phyloP scores from a whole-genome alignment of 2,113 vertebrate genomes.

The Malurus melanocephalus region DNA sequence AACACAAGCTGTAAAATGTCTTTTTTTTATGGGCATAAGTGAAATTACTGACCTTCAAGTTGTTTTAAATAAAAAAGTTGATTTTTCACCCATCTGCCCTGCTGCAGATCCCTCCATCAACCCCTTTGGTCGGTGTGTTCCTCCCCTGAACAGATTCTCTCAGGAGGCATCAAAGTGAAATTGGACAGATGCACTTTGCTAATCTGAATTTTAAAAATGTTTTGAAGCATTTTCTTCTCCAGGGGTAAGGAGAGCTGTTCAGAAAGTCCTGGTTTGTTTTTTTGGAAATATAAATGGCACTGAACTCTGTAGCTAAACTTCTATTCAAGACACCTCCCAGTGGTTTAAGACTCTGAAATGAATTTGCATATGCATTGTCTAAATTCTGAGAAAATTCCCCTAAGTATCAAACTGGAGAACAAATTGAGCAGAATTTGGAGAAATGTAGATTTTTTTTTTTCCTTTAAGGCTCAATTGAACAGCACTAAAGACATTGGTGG shows the following conservation, averaged over 20 bases:
- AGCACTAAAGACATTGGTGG: neutral
- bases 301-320: neutral
- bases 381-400: neutral
- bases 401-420: neutral
- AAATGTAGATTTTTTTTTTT: neutral
- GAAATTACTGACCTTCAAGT: neutral
- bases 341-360: neutral
- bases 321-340: neutral
- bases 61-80: neutral
- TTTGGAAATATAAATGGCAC: neutral
- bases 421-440: neutral
- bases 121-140: rapidly evolving
- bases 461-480: neutral
- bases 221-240: neutral
- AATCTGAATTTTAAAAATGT: neutral
- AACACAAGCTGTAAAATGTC: neutral
- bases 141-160: neutral
- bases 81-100: neutral
- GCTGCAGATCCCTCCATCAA: neutral
- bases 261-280: neutral
- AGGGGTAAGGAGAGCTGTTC: neutral
- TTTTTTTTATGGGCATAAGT: neutral
- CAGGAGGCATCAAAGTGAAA: neutral
- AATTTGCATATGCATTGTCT: neutral
- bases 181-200: neutral